Base-by-base conservation (phyloP, 1,140 invertebrate genomes). In the Drosophila funebris region DNA sequence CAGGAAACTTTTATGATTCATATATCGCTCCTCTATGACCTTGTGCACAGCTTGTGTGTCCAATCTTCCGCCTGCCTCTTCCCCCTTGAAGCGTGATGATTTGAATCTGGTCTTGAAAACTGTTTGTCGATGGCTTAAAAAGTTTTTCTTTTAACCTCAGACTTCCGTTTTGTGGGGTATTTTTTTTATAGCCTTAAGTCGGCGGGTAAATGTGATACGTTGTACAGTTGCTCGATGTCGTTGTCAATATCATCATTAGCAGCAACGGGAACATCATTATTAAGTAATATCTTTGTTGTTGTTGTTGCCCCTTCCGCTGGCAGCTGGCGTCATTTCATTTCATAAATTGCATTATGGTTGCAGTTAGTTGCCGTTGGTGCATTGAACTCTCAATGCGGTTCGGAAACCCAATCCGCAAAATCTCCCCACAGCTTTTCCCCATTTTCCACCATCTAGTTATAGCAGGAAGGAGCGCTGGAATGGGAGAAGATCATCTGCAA, bases 291-390 rank as follows among this genome's bases (percentile, higher is more conserved):
- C n/a, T 14, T 27, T 14, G 43, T 54, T 37, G 50, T 58, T 41
- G 29, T 18, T 29, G n/a, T 44, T 54, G 56, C 24, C 20, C 14
- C 11, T 64, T 52, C 50, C 39, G 27, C 37, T 29, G 48, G 8
- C 33, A 36, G 24, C 60, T 64, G 73, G 31, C 66, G 63, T 61
- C 78, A 68, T 83, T 83, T 61, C 78, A 68, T 83, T 83, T 78
- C 79, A 83, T 78, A 84, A 83, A 83, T 83, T 83, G 79, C 79
- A 83, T 83, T 82, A 78, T 60, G 57, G 54, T 58, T 36, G 44
- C 33, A 60, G 64, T 64, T 75, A n/a, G n/a, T n/a, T n/a, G n/a
- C n/a, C n/a, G 64, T 36, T 50, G 61, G 79, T 84, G 72, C 79
- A 68, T 79, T 84, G 80, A 83, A 84, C 79, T 84, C 58, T 54